Percentiles rank a stretch among this genome's conserved stretches.
Evolutionary conservation across 2,888 invertebrate species (phyloP).

Genomic region (Ptychoptera albimana): DNA sequence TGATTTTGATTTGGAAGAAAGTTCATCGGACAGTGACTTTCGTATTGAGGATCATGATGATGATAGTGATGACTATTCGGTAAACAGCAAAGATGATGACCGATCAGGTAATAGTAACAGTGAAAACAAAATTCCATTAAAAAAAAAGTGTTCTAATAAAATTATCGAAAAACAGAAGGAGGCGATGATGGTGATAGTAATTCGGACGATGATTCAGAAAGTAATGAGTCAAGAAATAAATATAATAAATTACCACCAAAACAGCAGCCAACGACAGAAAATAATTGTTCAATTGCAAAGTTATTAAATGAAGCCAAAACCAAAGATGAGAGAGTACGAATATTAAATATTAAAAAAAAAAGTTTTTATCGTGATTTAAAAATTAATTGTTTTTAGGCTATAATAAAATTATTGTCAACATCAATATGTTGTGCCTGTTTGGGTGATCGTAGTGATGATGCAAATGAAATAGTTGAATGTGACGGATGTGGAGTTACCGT

Average conservation of each 20-base stretch:
- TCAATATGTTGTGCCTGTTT: constrained; percentile 85
- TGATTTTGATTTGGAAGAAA: constrained; percentile 75
- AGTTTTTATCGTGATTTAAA: not conserved
- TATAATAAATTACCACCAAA: constrained; percentile 9
- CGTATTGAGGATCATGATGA: constrained; percentile 72
- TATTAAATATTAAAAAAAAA: not conserved
- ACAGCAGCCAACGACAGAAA: constrained; percentile 5
- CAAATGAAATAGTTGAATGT: constrained; percentile 94
- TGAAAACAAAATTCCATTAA: too few relatives aligned
- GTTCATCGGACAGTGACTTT: constrained; percentile 90
- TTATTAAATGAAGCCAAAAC: constrained; percentile 1
- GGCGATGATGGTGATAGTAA: constrained; percentile 11
- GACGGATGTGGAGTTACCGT: constrained; percentile 93
- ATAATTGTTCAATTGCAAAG: too few relatives aligned
- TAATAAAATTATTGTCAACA: constrained; percentile 39
- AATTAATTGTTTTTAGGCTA: too few relatives aligned
- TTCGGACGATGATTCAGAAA: constrained; percentile 6
- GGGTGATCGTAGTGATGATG: constrained; percentile 81
- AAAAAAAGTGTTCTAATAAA: not conserved
- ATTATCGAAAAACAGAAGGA: too few relatives aligned
- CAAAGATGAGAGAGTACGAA: constrained; percentile 2
- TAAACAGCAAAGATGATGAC: constrained; percentile 14
- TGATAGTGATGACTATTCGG: constrained; percentile 41
- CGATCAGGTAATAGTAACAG: constrained; percentile 5
- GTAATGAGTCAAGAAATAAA: constrained; percentile 3